Evolutionary conservation across 2,888 invertebrate genomes (phyloP), one percentile per base, ranked within the genome.

Genomic region (Lysandra coridon): DNA sequence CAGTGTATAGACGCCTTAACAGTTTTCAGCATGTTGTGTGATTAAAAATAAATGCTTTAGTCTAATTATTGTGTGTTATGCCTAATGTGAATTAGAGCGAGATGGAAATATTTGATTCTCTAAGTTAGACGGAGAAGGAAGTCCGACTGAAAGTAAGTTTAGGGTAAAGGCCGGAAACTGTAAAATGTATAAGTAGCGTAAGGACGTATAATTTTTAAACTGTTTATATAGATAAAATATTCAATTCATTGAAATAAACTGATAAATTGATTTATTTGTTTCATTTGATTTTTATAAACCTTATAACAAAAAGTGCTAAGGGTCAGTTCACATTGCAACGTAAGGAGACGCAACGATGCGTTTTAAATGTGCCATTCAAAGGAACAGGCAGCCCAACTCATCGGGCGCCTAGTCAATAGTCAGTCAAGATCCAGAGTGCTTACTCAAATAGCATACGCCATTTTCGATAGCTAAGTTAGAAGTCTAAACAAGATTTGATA

Each of bases 171-270:
- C 75, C 49, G 75, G 44, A 49, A 44, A 75, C 33, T 87, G 87
- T 85, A 84, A 85, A 86, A 83, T 84, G 81, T 83, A 82, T 87
- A 87, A 86, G 83, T 84, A 84, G 84, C 44, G 33, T 87, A 88
- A 87, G 86, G 83, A 84, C 86, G 83, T 85, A 86, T 86, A 86
- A 87, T 87, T 93, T 92, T 91, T 91, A 93, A 91, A 91, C 90
- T 92, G 93, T 92, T 91, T 93, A 92, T 92, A 93, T 93, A 92
- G 92, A 92, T 92, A 88, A 92, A 93, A 92, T 91, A 90, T 91
- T 92, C 92, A 90, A 92, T 91, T 92, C 90, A 91, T 92, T 91
- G 90, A 87, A 92, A 92, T 92, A 93, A 93, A 93, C 90, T 91
- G 91, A 91, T 91, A 90, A 91, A 86, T 89, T 91, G 91, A 89